Percentiles rank a stretch among this genome's conserved stretches.
Evolutionary conservation across 2,113 vertebrate species (phyloP).

Genomic region (Circaetus cinerascens): DNA sequence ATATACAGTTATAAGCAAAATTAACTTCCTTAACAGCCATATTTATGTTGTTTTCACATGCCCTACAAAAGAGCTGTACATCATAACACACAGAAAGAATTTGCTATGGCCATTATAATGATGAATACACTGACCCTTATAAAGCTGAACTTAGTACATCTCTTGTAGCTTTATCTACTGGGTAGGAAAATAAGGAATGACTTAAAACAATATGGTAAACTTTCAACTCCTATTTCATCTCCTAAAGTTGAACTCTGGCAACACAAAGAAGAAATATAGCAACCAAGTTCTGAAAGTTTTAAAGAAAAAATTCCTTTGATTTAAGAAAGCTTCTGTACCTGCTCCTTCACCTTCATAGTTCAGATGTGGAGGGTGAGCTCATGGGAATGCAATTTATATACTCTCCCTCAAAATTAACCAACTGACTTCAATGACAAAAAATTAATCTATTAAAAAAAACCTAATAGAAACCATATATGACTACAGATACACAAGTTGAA

Average conservation of each 20-base stretch:
- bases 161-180: neutral
- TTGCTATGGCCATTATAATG: neutral
- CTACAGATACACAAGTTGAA: neutral
- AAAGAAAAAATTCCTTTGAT: neutral
- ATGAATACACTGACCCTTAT: neutral
- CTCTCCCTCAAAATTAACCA: neutral
- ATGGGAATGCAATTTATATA: neutral
- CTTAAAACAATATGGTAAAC: neutral
- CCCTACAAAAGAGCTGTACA: neutral
- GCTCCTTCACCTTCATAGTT: neutral
- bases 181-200: neutral
- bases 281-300: neutral
- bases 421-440: neutral
- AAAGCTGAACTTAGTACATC: neutral
- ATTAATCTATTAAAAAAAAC: neutral
- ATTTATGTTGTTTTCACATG: neutral
- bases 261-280: neutral
- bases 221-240: neutral
- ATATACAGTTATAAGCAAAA: neutral
- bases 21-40: neutral
- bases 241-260: neutral
- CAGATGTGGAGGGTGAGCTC: neutral
- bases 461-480: neutral
- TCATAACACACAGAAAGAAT: neutral
- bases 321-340: neutral